Conservation (phyloP, 1,140 invertebrate genomes). For the Macrostomum lignano region DNA sequence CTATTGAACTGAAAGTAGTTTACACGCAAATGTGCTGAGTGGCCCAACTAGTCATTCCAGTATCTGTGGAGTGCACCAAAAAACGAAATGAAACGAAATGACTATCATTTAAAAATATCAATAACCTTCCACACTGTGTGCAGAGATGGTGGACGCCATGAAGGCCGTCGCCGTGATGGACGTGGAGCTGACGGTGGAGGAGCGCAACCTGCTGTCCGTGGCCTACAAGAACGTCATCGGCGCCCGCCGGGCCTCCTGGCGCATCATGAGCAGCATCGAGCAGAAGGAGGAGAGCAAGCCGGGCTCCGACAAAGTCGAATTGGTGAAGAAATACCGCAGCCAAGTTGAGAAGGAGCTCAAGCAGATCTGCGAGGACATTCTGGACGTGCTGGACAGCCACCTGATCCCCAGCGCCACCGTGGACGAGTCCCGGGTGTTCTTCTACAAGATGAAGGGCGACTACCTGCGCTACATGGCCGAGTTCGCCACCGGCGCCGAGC, state of each 20-base stretch:
- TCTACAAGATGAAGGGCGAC: slow-evolving; percentile 89
- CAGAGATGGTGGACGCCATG: slow-evolving; percentile 21
- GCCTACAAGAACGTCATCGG: slow-evolving; percentile 99
- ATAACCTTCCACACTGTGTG: no score
- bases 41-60: no score
- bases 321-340: slow-evolving; percentile 14
- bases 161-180: slow-evolving; percentile 13
- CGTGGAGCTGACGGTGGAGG: slow-evolving; percentile 34
- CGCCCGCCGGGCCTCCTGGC: slow-evolving; percentile 71
- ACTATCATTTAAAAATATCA: no score
- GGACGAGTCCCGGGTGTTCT: slow-evolving; percentile 48
- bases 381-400: slow-evolving; percentile 54
- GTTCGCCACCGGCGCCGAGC: slow-evolving; percentile 57
- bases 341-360: slow-evolving; percentile 70
- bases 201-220: slow-evolving; percentile 75
- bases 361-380: slow-evolving; percentile 80
- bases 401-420: slow-evolving; percentile 73
- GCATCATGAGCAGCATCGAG: slow-evolving; percentile 83
- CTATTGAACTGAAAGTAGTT: no score
- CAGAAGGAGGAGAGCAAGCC: slow-evolving; percentile 47
- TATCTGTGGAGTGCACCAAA: no score
- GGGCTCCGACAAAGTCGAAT: slow-evolving; percentile 39
- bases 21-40: no score
- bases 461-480: slow-evolving; percentile 90
- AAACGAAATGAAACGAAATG: no score